Percentiles rank a stretch among this genome's conserved stretches.
Evolutionary conservation across 2,888 invertebrate species (phyloP).

Genomic region (Noctua comes): DNA sequence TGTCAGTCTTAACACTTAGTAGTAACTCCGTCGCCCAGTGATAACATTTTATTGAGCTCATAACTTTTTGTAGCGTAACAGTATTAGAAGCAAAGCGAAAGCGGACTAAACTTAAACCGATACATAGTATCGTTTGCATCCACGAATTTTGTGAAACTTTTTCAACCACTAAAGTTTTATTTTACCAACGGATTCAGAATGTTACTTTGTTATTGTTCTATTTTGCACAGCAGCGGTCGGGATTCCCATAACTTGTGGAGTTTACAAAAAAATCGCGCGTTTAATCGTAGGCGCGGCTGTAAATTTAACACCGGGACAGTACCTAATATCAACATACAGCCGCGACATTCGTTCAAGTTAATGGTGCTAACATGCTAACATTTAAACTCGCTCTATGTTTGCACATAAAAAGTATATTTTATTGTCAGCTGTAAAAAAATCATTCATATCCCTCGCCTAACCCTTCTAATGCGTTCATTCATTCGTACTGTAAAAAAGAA

Average conservation of each 20-base stretch:
- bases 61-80: constrained; percentile 53
- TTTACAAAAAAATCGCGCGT: constrained; percentile 27
- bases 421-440: constrained; percentile 42
- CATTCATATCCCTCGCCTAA: constrained; percentile 24
- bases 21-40: constrained; percentile 34
- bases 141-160: constrained; percentile 53
- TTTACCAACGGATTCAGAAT: constrained; percentile 51
- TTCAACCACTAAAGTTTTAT: constrained; percentile 64
- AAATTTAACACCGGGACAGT: constrained; percentile 24
- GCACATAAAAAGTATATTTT: constrained; percentile 43
- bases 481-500: constrained; percentile 37
- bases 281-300: constrained; percentile 25
- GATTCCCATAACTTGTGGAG: constrained; percentile 31
- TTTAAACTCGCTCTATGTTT: constrained; percentile 33
- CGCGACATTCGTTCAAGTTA: constrained; percentile 38
- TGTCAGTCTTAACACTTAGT: constrained; percentile 39
- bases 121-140: constrained; percentile 36
- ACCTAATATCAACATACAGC: constrained; percentile 17
- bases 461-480: constrained; percentile 27
- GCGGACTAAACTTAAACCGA: constrained; percentile 32
- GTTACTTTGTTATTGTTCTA: constrained; percentile 62
- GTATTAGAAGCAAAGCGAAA: constrained; percentile 39
- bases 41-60: constrained; percentile 56
- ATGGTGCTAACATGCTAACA: constrained; percentile 43
- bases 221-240: constrained; percentile 37